Evolutionary conservation across 2,113 vertebrate genomes (phyloP).

Genomic region (Thinocorus orbignyianus): DNA sequence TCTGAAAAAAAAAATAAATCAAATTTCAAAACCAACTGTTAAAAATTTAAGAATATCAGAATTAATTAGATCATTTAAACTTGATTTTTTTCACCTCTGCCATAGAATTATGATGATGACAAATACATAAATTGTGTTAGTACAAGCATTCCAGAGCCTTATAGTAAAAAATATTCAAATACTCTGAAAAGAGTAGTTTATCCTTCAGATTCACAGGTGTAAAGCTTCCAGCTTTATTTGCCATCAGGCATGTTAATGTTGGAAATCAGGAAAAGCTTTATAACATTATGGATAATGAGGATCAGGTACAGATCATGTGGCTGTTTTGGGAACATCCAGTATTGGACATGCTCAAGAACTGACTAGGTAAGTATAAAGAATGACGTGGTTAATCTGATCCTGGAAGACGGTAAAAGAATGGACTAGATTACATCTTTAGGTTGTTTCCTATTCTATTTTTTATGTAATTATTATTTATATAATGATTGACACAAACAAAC

Average conservation of each 20-base stretch:
- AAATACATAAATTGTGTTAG: background rate
- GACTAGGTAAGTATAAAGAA: background rate
- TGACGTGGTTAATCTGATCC: rapidly evolving
- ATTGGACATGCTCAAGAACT: background rate
- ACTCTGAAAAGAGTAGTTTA: background rate
- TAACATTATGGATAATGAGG: background rate
- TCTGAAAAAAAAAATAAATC: background rate
- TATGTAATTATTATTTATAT: background rate
- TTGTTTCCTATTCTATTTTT: background rate
- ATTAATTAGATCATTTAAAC: background rate
- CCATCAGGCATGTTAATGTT: background rate
- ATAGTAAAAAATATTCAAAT: background rate
- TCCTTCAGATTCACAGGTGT: background rate
- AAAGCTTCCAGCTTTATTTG: no score
- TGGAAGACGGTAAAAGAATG: background rate
- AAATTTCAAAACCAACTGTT: background rate
- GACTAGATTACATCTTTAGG: background rate
- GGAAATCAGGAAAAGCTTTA: background rate
- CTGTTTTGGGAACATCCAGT: background rate
- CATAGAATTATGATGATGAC: background rate
- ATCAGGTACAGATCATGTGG: background rate
- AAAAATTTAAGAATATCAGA: background rate
- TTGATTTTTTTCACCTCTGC: background rate
- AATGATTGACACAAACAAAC: background rate
- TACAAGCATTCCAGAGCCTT: background rate